These are phyloP conservation scores for Pleuronectes platessa DNA, from an alignment of 2,113 vertebrate species.

Conservation along the genomic window DNA sequence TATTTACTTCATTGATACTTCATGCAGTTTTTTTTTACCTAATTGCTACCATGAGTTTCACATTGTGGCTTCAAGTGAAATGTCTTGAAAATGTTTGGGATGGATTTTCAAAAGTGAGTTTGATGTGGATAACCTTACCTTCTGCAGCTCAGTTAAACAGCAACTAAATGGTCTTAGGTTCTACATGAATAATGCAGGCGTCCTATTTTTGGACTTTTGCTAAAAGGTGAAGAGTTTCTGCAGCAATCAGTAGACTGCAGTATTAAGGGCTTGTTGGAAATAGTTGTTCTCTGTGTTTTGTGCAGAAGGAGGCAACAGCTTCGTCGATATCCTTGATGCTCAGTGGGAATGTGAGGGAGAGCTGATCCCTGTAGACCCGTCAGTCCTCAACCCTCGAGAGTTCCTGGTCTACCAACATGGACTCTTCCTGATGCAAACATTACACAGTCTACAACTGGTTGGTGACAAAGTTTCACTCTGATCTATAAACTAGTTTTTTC, in stretches of 20 bases:
- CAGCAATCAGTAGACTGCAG: no score
- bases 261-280: neutral
- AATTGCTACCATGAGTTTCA: no score
- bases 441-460: slow-evolving; percentile 82
- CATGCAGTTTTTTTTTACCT: no score
- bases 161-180: no score
- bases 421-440: slow-evolving; percentile 80
- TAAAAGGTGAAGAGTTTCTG: neutral
- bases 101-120: no score
- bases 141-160: no score
- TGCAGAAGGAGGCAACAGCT: slow-evolving; percentile 63
- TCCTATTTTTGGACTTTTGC: neutral
- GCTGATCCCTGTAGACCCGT: slow-evolving; percentile 68
- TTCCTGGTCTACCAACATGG: slow-evolving; percentile 87
- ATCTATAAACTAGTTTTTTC: neutral
- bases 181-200: no score
- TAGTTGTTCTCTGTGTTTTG: slow-evolving; percentile 24
- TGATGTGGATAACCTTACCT: no score
- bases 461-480: slow-evolving; percentile 41
- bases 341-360: slow-evolving; percentile 80
- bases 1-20: no score
- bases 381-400: slow-evolving; percentile 84
- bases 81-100: no score
- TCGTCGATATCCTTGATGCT: slow-evolving; percentile 76
- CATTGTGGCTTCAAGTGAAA: no score